These are phyloP conservation scores for Zaprionus davidi DNA, from an alignment of 1,140 invertebrate genomes.

Conservation along the genomic window DNA sequence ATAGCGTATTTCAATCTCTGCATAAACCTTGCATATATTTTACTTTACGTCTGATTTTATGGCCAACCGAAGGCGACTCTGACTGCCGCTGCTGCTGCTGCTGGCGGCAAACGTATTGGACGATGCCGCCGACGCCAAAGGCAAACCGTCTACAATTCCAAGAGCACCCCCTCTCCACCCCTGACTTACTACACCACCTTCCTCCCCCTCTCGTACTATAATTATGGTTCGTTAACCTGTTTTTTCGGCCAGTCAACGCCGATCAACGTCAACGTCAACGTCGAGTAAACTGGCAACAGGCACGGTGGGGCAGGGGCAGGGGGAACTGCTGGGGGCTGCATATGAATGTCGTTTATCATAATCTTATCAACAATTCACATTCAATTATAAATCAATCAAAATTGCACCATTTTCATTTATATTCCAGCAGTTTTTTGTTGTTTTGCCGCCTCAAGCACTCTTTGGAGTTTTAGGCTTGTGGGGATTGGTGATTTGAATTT, in stretches of 20 bases:
- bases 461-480: constrained; percentile 23
- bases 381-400: constrained; percentile 83
- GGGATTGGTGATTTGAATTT: constrained; percentile 33
- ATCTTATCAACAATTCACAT: constrained; percentile 83
- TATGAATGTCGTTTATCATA: constrained; percentile 83
- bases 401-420: constrained; percentile 82
- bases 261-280: constrained; percentile 62
- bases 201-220: neutral
- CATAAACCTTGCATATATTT: neutral
- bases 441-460: constrained; percentile 66
- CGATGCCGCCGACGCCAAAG: constrained; percentile 75
- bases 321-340: constrained; percentile 31
- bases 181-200: neutral
- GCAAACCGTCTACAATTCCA: constrained; percentile 45
- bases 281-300: constrained; percentile 36
- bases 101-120: constrained; percentile 60
- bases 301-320: neutral
- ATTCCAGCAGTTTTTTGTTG: constrained; percentile 52
- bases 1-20: constrained; percentile 18
- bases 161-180: constrained; percentile 12
- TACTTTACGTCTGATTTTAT: constrained; percentile 35
- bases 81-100: constrained; percentile 57
- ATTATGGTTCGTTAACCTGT: constrained; percentile 74
- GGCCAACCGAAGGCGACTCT: constrained; percentile 44
- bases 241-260: constrained; percentile 58